These are phyloP conservation scores for Anas georgica DNA, from an alignment of 2,797 vertebrate species.

Conservation along the genomic window DNA sequence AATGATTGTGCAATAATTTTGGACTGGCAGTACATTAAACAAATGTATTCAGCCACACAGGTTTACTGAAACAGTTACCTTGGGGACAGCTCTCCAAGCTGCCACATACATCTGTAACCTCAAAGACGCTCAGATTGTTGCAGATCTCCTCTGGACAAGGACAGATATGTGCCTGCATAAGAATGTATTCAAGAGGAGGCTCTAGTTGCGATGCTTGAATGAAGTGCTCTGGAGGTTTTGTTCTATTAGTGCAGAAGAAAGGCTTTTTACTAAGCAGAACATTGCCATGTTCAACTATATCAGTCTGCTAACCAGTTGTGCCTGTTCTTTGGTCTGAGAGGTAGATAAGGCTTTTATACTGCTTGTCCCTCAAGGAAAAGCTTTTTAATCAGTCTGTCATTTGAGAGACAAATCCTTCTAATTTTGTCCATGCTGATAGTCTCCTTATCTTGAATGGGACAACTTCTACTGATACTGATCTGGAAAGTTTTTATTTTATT, in stretches of 20 bases:
- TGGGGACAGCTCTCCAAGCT: not conserved
- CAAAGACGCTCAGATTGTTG: not conserved
- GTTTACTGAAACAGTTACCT: not conserved
- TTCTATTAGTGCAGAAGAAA: not conserved
- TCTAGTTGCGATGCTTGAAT: fast-evolving
- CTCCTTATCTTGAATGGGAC: not conserved
- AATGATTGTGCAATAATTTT: not conserved
- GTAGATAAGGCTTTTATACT: not conserved
- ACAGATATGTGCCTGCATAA: no score
- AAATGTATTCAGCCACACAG: not conserved
- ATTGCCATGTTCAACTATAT: fast-evolving
- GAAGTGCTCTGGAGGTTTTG: not conserved
- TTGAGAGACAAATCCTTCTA: not conserved
- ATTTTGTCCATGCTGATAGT: not conserved
- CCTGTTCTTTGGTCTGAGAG: not conserved
- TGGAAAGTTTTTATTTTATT: not conserved
- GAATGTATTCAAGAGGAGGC: not conserved
- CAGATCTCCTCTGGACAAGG: not conserved
- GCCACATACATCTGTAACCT: not conserved
- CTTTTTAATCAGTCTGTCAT: not conserved
- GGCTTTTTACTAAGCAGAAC: not conserved
- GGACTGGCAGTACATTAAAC: not conserved
- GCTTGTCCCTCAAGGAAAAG: not conserved
- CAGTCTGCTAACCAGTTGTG: not conserved
- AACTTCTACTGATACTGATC: not conserved